Evolutionary conservation across 23 tunicate genomes (phyloP).

Genomic region (Trididemnum nubilum): DNA sequence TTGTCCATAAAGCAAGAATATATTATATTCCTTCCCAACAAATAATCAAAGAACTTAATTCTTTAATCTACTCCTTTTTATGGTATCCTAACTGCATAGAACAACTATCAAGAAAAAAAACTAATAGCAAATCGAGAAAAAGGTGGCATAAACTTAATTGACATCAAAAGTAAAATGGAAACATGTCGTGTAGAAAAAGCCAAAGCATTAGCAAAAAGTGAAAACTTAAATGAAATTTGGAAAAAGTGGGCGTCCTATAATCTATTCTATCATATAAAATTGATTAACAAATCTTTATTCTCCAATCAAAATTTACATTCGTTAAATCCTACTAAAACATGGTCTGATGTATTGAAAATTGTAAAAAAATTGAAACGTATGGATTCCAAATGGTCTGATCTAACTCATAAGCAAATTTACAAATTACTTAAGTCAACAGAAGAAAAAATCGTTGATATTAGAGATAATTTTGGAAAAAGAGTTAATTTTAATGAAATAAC

Average conservation of each 20-base stretch:
- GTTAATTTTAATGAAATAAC: not conserved
- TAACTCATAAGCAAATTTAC: slow-evolving; percentile 1
- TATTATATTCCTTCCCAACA: not conserved
- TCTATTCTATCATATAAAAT: not conserved
- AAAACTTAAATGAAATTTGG: not conserved
- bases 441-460: not conserved
- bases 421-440: not conserved
- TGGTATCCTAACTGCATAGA: not conserved
- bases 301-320: not conserved
- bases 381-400: not conserved
- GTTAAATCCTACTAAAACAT: not conserved
- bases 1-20: slow-evolving; percentile 3
- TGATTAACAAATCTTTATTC: not conserved
- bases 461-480: not conserved
- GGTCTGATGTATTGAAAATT: not conserved
- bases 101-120: not conserved
- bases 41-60: not conserved
- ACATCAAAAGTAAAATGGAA: not conserved
- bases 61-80: not conserved
- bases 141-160: not conserved
- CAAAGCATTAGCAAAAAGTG: not conserved
- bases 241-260: not conserved
- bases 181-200: not conserved
- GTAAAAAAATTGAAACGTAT: not conserved
- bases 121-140: not conserved